Base-by-base conservation (phyloP, 2,113 vertebrate genomes). In the Cinclus cinclus region DNA sequence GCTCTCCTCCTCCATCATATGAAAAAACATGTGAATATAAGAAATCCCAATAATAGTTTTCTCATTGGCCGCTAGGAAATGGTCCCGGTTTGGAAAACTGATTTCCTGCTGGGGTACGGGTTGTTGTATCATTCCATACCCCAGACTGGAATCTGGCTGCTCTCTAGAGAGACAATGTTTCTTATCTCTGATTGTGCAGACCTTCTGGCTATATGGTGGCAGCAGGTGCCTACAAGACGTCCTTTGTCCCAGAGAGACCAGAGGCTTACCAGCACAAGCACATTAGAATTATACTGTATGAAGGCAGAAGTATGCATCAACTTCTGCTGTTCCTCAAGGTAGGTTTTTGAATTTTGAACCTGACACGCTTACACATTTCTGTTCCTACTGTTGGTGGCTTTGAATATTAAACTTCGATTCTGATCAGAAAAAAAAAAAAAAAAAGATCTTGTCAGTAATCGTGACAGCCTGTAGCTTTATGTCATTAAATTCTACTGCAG, bases 261-360 rank as follows among this genome's bases (percentile, higher is more conserved):
- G 6, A 35, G 10, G 22, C 22, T 77, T 41, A 44, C 27, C 50
- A 67, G 60, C 31, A 58, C 47, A 90, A 83, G 17, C 19, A 5
- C 1, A 0, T 80, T 53, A 65, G 31, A 62, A 44, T 35, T 18
- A 15, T 8, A 6, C 25, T 18, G 13, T 15, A 2, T 15, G 67
- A 73, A 49, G 24, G 16, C 18, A 59, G 28, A 65, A 39, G 20
- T 16, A 9, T 41, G 31, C 50, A 53, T 33, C 50, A 31, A 31
- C 39, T 47, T 30, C 30, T 55, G 46, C 37, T 70, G 9, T 22
- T 83, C 74, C 58, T 83, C 55, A 62, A n/a, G 46, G 41, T 11
- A 44, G 44, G 21, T 76, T 60, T 44, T 44, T 64, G n/a, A 82
- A 85, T 74, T 79, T 62, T 79, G 50, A 77, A 19, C 31, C 46